Conservation (phyloP, 1,140 invertebrate species). For the Tribolium castaneum region DNA sequence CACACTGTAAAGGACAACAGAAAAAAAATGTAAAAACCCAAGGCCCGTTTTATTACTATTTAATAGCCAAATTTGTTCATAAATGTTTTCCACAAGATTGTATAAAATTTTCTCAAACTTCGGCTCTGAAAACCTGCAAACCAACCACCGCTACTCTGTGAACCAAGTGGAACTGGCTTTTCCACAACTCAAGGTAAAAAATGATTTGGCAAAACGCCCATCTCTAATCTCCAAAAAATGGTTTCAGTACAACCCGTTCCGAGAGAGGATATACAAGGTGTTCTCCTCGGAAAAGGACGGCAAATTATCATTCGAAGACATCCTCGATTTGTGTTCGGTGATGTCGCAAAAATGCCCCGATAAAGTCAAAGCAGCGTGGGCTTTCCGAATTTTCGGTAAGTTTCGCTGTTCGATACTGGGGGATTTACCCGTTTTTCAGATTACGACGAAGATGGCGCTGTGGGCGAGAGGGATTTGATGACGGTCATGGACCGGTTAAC, state of each 20-base stretch:
- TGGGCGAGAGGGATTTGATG: conserved; percentile 68
- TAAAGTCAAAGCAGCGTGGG: conserved; percentile 78
- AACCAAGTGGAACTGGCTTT: conserved; percentile 67
- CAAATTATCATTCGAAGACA: conserved; percentile 78
- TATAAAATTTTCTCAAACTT: conserved; percentile 65
- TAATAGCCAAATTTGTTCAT: background rate
- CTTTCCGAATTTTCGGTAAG: conserved; percentile 82
- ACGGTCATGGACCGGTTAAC: conserved; percentile 68
- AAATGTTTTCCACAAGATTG: conserved; percentile 62
- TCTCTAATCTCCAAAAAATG: background rate
- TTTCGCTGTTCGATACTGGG: conserved; percentile 60
- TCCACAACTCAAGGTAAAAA: conserved; percentile 66
- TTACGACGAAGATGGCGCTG: conserved; percentile 71
- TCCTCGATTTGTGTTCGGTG: conserved; percentile 80
- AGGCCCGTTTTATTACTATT: too few species aligned
- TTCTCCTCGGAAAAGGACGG: conserved; percentile 77
- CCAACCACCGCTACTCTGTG: conserved; percentile 65
- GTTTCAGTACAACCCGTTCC: conserved; percentile 77
- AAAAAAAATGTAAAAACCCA: too few species aligned
- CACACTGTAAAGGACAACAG: too few species aligned
- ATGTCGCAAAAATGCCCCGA: conserved; percentile 77
- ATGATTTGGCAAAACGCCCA: background rate
- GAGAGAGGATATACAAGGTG: conserved; percentile 74
- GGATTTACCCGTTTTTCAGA: conserved; percentile 64
- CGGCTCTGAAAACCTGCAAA: conserved; percentile 62